Evolutionary conservation across 2,797 vertebrate genomes (phyloP), one percentile per base, ranked within the genome.

Genomic region (Phrynocephalus guinanensis): DNA sequence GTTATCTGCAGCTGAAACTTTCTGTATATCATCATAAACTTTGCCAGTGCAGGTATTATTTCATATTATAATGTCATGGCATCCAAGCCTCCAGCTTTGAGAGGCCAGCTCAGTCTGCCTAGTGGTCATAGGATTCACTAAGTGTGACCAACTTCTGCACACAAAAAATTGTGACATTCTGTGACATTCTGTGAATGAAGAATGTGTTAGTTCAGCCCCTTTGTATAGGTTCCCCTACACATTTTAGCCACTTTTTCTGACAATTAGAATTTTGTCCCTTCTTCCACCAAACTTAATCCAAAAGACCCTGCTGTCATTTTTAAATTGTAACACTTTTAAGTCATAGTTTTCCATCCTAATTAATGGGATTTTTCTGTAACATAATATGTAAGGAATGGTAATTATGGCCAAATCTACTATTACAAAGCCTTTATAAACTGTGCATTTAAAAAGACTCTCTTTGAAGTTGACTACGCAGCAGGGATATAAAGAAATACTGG

Each of bases 371-470:
- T 73, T 85, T 52, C 33, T 72, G 78, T 22, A 2, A 4, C 82
- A 30, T 15, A 81, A 70, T 28, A 20, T 71, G 0, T 86, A 79
- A 90, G 83, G 0, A 0, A 44, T 44, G 38, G 38, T 2, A 82
- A 38, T 83, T 84, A 68, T 30, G 79, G 9, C 0, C 0, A 70
- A 91, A 89, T 66, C 77, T 60, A 76, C 81, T 63, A 88, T 79
- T 48, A 18, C 18, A 84, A 84, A 56, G 20, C 5, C 5, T 79
- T 82, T 82, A 6, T 71, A 63, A 4, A 2, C 11, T 72, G 22
- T 71, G 0, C 18, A 75, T 22, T 71, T 68, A 89, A 81, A 86
- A 71, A 60, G 0, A 0, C 0, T 56, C 1, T 30, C 5, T 85
- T 28, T 89, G 76, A 81, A 52, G 24, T 87, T 71, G 73, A 1